Percentiles rank a stretch among this genome's conserved stretches.
These are phyloP conservation scores for Ceratina australensis DNA, from an alignment of 1,140 invertebrate genomes.

Conservation along the genomic window DNA sequence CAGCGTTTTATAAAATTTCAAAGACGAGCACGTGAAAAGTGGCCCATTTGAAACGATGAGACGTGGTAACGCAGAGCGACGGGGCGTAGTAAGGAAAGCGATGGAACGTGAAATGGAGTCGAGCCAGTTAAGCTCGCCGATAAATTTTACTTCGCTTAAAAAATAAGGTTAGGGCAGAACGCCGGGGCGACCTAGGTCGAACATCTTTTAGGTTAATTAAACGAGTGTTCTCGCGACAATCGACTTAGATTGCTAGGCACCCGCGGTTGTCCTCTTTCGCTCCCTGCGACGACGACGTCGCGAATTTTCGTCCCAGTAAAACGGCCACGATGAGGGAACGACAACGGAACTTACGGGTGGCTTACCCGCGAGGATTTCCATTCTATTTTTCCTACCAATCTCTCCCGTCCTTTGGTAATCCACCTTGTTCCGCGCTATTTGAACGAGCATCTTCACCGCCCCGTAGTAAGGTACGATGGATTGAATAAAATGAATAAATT, in stretches of 20 bases:
- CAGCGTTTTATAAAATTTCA: too few species aligned
- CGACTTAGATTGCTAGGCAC: too few species aligned
- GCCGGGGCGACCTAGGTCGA: background rate
- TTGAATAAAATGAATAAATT: background rate
- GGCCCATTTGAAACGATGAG: constrained; percentile 3
- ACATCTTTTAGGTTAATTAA: constrained; percentile 26
- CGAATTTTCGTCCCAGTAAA: background rate
- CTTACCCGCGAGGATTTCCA: constrained; percentile 8
- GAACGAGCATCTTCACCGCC: background rate
- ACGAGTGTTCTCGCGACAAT: background rate
- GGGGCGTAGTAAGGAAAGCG: background rate
- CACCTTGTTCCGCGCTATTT: constrained; percentile 13
- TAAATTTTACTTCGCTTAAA: constrained; percentile 19
- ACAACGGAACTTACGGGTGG: too few species aligned
- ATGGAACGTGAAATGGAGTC: constrained; percentile 37
- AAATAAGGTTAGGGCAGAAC: background rate
- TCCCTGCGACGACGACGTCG: background rate
- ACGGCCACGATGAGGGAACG: background rate
- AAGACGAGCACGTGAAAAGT: background rate
- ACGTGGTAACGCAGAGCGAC: background rate
- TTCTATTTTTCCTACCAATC: constrained; percentile 1
- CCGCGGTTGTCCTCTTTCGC: too few species aligned
- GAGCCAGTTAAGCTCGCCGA: constrained; percentile 10
- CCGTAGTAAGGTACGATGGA: background rate
- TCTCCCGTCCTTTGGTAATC: constrained; percentile 16